phyloP scores from a whole-genome alignment of 2,797 vertebrate species.

The Cirrhinus molitorella region DNA sequence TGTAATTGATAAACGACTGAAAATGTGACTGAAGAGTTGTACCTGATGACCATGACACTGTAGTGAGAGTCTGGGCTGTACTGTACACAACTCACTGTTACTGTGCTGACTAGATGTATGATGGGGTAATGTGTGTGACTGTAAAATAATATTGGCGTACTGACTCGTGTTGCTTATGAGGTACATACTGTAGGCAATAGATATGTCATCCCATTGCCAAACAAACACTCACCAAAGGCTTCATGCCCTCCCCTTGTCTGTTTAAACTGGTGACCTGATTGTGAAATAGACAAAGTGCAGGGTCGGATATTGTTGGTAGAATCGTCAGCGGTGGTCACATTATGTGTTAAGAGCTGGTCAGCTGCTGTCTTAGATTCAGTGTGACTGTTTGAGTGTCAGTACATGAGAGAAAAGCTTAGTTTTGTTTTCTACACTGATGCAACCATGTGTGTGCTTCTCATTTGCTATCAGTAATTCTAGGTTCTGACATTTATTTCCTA shows the following conservation, averaged over 20 bases:
- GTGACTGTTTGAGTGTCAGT: not conserved
- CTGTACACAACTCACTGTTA: constrained; percentile 61
- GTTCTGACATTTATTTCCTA: constrained; percentile 36
- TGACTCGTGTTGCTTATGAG: constrained; percentile 6
- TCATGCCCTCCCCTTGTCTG: not conserved
- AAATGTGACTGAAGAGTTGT: constrained; percentile 81
- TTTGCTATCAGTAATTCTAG: constrained; percentile 5
- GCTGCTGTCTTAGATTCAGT: constrained; percentile 20
- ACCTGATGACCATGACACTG: constrained; percentile 84
- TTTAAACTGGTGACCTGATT: constrained; percentile 27
- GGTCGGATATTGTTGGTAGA: constrained; percentile 17
- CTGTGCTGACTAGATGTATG: constrained; percentile 74
- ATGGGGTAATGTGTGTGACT: constrained; percentile 69
- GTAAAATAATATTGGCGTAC: constrained; percentile 1
- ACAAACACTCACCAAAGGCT: constrained; percentile 29
- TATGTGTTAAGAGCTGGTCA: constrained; percentile 39
- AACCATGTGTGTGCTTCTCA: constrained; percentile 6
- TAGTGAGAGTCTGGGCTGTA: constrained; percentile 82
- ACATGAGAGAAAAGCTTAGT: constrained; percentile 10
- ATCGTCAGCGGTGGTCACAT: constrained; percentile 41
- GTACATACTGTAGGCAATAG: constrained; percentile 26
- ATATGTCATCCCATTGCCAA: constrained; percentile 10
- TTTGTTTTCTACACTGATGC: constrained; percentile 8
- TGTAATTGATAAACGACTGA: constrained; percentile 77
- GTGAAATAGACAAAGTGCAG: constrained; percentile 18